Evolutionary conservation across 2,888 invertebrate genomes (phyloP).

Genomic region (Cyrtodaria siliqua): DNA sequence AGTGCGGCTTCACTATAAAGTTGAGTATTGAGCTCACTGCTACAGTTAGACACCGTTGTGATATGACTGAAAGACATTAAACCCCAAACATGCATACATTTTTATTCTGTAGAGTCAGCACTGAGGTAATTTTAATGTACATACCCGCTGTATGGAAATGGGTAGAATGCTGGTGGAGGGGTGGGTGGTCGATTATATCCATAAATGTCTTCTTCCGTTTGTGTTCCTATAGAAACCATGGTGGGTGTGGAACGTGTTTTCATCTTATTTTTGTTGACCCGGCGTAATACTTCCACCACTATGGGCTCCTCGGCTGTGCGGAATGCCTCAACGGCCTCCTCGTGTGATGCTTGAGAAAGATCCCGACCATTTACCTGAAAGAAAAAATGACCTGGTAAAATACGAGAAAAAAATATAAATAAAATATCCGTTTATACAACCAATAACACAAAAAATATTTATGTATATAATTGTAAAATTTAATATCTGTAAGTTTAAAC

Average conservation of each 20-base stretch:
- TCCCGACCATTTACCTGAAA: slow-evolving; percentile 86
- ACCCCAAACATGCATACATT: too few species aligned
- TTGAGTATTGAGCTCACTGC: too few species aligned
- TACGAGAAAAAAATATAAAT: too few species aligned
- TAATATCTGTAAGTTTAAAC: too few species aligned
- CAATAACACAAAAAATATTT: not conserved
- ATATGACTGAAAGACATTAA: too few species aligned
- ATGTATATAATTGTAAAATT: too few species aligned
- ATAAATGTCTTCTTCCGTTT: slow-evolving; percentile 84
- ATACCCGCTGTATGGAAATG: slow-evolving; percentile 78
- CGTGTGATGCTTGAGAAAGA: slow-evolving; percentile 84
- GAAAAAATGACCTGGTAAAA: too few species aligned
- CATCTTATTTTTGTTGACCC: slow-evolving; percentile 79
- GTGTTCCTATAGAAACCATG: slow-evolving; percentile 84
- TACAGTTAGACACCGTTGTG: too few species aligned
- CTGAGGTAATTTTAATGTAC: too few species aligned
- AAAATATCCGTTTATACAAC: too few species aligned
- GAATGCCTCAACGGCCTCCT: slow-evolving; percentile 86
- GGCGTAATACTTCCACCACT: slow-evolving; percentile 84
- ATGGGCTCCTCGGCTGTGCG: slow-evolving; percentile 85
- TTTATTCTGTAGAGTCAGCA: too few species aligned
- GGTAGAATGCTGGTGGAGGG: slow-evolving; percentile 78
- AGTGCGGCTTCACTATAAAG: too few species aligned
- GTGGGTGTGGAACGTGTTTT: slow-evolving; percentile 73
- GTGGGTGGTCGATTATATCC: slow-evolving; percentile 80